Evolutionary conservation across 2,888 invertebrate species (phyloP).

Genomic region (Petrophora chlorosata): DNA sequence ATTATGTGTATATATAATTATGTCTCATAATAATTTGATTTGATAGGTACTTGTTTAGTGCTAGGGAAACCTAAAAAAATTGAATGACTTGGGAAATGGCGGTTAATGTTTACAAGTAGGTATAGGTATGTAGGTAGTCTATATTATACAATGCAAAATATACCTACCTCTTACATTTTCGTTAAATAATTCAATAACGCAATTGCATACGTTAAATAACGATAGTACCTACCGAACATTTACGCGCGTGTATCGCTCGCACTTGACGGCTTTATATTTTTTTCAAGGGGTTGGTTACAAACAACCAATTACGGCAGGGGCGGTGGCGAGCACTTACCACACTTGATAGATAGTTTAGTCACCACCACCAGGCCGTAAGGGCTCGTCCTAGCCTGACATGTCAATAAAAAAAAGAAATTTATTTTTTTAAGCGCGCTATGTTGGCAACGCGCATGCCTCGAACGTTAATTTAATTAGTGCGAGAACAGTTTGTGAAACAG

Average conservation of each 20-base stretch:
- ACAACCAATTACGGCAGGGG: conserved; percentile 81
- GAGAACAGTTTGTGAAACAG: conserved; percentile 60
- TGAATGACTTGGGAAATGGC: too few relatives aligned
- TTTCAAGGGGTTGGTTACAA: conserved; percentile 81
- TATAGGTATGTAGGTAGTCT: too few relatives aligned
- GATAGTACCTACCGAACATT: conserved; percentile 4
- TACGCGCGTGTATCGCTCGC: background rate
- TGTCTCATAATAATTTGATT: too few relatives aligned
- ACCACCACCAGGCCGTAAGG: conserved; percentile 67
- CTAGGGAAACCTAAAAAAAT: too few relatives aligned
- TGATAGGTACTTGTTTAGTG: too few relatives aligned
- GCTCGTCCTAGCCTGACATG: conserved; percentile 51
- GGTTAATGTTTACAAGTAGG: too few relatives aligned
- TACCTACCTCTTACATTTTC: too few relatives aligned
- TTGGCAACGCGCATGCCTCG: conserved; percentile 70
- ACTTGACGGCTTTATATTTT: conserved; percentile 45
- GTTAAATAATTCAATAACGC: too few relatives aligned
- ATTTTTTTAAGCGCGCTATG: conserved; percentile 47
- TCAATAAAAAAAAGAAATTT: conserved; percentile 32
- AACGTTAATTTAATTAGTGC: conserved; percentile 78
- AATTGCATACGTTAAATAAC: too few relatives aligned
- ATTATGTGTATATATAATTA: too few relatives aligned
- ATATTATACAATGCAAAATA: too few relatives aligned
- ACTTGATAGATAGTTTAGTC: conserved; percentile 77
- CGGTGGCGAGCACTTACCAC: conserved; percentile 72